Evolutionary conservation across 1,140 invertebrate species (phyloP).

Genomic region (Eubasilissa regina): DNA sequence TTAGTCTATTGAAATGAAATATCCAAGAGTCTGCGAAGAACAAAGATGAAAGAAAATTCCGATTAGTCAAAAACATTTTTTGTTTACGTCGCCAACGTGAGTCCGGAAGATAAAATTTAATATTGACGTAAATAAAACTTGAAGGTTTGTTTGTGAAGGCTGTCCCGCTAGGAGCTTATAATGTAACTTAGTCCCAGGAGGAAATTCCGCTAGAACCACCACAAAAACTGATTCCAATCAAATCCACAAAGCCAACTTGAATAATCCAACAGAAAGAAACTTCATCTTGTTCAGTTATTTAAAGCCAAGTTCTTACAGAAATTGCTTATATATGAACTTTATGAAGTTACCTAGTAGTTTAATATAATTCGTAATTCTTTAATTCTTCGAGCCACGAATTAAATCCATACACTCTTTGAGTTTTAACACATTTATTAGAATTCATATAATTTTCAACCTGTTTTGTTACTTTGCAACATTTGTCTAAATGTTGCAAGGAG

Average conservation of each 20-base stretch:
- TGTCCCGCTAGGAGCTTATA: neutral
- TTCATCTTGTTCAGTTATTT: slow-evolving; percentile 18
- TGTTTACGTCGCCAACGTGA: slow-evolving; percentile 8
- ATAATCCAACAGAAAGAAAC: slow-evolving; percentile 40
- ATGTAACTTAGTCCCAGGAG: slow-evolving; percentile 16
- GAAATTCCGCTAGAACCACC: slow-evolving; percentile 15
- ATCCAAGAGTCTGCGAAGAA: neutral
- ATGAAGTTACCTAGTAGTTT: neutral
- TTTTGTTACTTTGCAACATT: too few relatives aligned
- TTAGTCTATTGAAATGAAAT: neutral
- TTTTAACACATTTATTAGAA: too few relatives aligned
- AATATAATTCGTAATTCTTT: too few relatives aligned
- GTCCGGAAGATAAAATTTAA: slow-evolving; percentile 22
- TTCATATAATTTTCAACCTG: too few relatives aligned
- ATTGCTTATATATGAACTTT: slow-evolving; percentile 8
- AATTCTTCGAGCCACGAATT: too few relatives aligned
- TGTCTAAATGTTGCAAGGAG: too few relatives aligned
- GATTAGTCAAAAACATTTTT: slow-evolving; percentile 9
- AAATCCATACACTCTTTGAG: too few relatives aligned
- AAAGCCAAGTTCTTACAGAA: slow-evolving; percentile 13
- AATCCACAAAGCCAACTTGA: slow-evolving; percentile 37
- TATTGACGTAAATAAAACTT: slow-evolving; percentile 23
- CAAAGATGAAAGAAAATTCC: neutral
- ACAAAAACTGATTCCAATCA: slow-evolving; percentile 47
- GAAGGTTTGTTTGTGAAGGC: neutral